phyloP scores from a whole-genome alignment of 53 echinoderm and acorn worm genomes.

The Zoroaster sp. region DNA sequence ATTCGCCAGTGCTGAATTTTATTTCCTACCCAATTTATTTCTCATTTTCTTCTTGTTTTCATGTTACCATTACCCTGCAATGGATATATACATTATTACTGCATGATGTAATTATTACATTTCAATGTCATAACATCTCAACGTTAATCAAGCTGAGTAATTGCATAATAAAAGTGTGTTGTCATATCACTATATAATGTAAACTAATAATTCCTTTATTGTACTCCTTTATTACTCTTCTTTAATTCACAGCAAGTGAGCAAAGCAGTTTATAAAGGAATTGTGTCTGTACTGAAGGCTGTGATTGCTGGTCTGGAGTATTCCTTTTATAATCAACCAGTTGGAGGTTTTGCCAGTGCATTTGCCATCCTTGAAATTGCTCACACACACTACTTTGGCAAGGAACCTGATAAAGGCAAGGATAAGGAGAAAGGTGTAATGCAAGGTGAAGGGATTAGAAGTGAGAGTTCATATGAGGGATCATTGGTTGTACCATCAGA shows the following conservation, averaged over 20 bases:
- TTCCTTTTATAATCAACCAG: slow-evolving; percentile 79
- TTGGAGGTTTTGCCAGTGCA: slow-evolving; percentile 96
- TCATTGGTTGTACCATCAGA: slow-evolving; percentile 50
- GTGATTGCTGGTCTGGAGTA: slow-evolving; percentile 88
- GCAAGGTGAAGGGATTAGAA: slow-evolving; percentile 47
- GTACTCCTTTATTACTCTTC: no score
- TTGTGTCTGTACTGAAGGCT: slow-evolving; percentile 89
- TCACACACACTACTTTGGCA: slow-evolving; percentile 98
- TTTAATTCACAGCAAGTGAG: slow-evolving; percentile 78
- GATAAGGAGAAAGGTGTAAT: slow-evolving; percentile 28
- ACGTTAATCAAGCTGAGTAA: no score
- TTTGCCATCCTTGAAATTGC: slow-evolving; percentile 91
- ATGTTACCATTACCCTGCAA: no score
- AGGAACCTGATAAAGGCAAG: slow-evolving; percentile 73
- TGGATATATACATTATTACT: no score
- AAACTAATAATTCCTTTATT: no score
- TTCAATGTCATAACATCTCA: no score
- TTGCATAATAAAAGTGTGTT: no score
- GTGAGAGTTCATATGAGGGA: slow-evolving; percentile 56
- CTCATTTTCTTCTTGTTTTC: no score
- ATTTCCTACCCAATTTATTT: no score
- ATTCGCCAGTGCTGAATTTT: no score
- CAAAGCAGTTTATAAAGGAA: slow-evolving; percentile 93
- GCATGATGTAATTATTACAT: no score
- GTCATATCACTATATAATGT: no score